Conservation (phyloP, 2,888 invertebrate species). For the Nebria brevicollis region DNA sequence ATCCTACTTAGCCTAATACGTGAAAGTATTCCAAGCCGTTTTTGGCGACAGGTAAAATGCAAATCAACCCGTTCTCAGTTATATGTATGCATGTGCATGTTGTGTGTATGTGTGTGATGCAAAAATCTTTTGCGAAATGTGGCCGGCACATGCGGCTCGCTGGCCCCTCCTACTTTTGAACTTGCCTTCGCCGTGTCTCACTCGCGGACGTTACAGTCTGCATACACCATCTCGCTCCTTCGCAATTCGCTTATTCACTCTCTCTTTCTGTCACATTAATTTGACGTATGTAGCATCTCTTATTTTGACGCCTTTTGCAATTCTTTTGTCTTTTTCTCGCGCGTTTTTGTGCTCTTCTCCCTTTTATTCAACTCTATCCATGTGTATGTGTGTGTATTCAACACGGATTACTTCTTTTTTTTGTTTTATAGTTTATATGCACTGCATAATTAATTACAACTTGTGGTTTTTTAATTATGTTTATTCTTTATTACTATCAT, state of each 20-base stretch:
- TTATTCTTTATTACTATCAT: slow-evolving; percentile 26
- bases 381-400: slow-evolving; percentile 12
- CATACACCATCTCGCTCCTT: slow-evolving; percentile 15
- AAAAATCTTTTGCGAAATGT: slow-evolving; percentile 17
- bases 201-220: slow-evolving; percentile 3
- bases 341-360: slow-evolving; percentile 39
- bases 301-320: slow-evolving; percentile 47
- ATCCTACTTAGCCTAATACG: background rate
- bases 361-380: slow-evolving; percentile 7
- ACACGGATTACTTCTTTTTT: background rate
- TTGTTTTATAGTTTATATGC: slow-evolving; percentile 29
- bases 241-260: slow-evolving; percentile 40
- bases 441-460: slow-evolving; percentile 39
- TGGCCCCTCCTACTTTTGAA: slow-evolving; percentile 37
- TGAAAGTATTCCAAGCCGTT: background rate
- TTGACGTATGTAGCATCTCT: slow-evolving; percentile 47
- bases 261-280: slow-evolving; percentile 46
- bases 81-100: background rate
- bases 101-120: background rate
- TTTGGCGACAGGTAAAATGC: slow-evolving; percentile 9
- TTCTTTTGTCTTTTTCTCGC: slow-evolving; percentile 46
- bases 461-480: slow-evolving; percentile 43
- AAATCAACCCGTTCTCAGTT: background rate
- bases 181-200: slow-evolving; percentile 25
- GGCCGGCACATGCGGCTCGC: slow-evolving; percentile 17